Evolutionary conservation across 1,140 invertebrate species (phyloP).

Genomic region (Drosophila trapezifrons): DNA sequence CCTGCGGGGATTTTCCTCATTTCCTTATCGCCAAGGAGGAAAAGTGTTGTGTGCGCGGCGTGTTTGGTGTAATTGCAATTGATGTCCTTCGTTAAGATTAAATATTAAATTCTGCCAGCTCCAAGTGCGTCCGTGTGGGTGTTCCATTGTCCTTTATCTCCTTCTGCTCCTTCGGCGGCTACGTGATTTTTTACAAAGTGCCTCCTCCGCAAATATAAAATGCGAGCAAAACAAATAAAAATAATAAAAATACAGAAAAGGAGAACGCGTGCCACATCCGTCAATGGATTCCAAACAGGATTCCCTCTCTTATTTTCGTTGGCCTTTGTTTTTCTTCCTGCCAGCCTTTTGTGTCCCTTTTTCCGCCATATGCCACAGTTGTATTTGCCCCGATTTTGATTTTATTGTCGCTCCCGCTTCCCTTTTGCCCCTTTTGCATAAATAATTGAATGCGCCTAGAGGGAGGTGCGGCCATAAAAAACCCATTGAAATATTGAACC

Average conservation of each 20-base stretch:
- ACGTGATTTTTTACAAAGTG: constrained; percentile 61
- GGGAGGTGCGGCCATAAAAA: constrained; percentile 49
- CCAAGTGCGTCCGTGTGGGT: neutral
- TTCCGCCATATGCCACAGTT: constrained; percentile 37
- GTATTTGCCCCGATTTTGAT: constrained; percentile 59
- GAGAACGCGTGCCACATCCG: constrained; percentile 59
- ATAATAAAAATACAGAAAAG: constrained; percentile 32
- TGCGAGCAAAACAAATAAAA: constrained; percentile 28
- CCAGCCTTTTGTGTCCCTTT: constrained; percentile 45
- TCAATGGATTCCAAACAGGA: constrained; percentile 47
- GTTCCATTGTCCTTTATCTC: neutral
- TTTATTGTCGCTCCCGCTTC: constrained; percentile 55
- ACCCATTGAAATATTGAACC: constrained; percentile 60
- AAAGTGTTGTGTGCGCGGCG: constrained; percentile 7
- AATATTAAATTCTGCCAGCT: constrained; percentile 41
- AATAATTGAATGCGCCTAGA: constrained; percentile 57
- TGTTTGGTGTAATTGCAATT: constrained; percentile 40
- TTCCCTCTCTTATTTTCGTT: constrained; percentile 22
- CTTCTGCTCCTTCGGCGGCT: constrained; percentile 24
- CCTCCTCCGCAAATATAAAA: constrained; percentile 31
- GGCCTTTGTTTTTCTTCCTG: constrained; percentile 53
- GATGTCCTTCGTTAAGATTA: constrained; percentile 45
- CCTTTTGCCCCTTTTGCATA: constrained; percentile 50
- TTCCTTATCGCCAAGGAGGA: neutral
- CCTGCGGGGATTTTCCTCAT: constrained; percentile 5